Base-by-base conservation (phyloP, 2,888 invertebrate species). In the Watsonalla binaria region DNA sequence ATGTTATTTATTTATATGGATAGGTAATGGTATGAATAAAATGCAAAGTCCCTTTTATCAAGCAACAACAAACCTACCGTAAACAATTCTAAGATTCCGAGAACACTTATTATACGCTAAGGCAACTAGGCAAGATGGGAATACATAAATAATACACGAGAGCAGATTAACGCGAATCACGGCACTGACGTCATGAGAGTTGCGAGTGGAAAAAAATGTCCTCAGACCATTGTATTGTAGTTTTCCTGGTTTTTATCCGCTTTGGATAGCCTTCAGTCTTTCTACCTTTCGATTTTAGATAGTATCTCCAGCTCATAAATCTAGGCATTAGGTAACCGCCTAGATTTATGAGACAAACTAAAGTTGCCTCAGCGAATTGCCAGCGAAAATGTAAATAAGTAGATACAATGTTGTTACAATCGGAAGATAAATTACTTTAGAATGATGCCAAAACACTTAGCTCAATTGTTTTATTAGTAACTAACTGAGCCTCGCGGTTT, bases 171-270 rank as follows among this genome's bases (percentile, higher is more conserved):
- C 51, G 51, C 49, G 35, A 45, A 33, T 54, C 46, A 49, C 49
- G 35, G 37, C 15, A 14, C 7, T 52, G 51, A 54, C 54, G 54
- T 54, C 54, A 54, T 52, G 49, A 54, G 24, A 24, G 24, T 4
- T 24, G 24, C 24, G 24, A 24, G 39, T 45, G 48, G 47, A 54
- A 46, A 49, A 37, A 50, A 51, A 49, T 48, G 46, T 49, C 54
- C 49, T 46, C 48, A 45, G 47, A 39, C 48, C 35, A 48, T 49
- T 49, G 49, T 49, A 37, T 14, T 6, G 4, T 47, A n/a, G 49
- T 33, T 49, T 49, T 49, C 49, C 49, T 49, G 49, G 49, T 49
- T 6, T 49, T 49, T 35, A 48, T 49, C 37, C 37, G 49, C 15
- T 49, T 49, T 49, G 15, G 15, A 6, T 39, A 9, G 37, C 49